Percentiles rank a stretch among this genome's conserved stretches.
These are phyloP conservation scores for Dicranocentrus wangi DNA, from an alignment of 2,888 invertebrate genomes.

Conservation along the genomic window DNA sequence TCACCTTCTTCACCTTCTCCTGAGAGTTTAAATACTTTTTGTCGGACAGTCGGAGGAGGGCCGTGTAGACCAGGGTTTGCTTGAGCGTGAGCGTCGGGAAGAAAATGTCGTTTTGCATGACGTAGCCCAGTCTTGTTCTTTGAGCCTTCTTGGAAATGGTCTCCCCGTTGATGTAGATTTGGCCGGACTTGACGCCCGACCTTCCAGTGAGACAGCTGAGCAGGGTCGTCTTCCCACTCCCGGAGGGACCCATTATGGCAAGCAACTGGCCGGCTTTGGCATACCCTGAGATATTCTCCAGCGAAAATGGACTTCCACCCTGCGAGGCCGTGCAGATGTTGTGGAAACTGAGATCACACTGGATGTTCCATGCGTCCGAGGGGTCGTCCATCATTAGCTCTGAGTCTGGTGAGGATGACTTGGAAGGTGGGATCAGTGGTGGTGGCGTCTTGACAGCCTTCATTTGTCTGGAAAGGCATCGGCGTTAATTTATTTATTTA, in stretches of 20 bases:
- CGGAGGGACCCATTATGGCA: constrained; percentile 87
- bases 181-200: constrained; percentile 80
- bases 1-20: constrained; percentile 85
- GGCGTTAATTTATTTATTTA: too few relatives aligned
- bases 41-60: constrained; percentile 81
- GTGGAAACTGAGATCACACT: constrained; percentile 56
- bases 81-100: constrained; percentile 84
- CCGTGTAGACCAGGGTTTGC: constrained; percentile 82
- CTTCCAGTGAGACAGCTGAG: constrained; percentile 84
- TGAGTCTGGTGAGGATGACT: constrained; percentile 26
- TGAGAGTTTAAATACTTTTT: constrained; percentile 78
- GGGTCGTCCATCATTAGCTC: constrained; percentile 46
- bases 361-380: constrained; percentile 23
- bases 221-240: constrained; percentile 85
- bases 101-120: constrained; percentile 87
- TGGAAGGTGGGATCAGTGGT: constrained; percentile 26
- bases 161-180: constrained; percentile 81
- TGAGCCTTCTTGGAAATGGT: constrained; percentile 80
- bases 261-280: constrained; percentile 85
- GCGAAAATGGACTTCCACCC: constrained; percentile 67
- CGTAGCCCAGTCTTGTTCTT: constrained; percentile 85
- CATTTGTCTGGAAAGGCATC: constrained; percentile 52
- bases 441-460: constrained; percentile 36
- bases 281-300: constrained; percentile 83
- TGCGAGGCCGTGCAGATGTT: constrained; percentile 37